A percentile compares a stretch with the other conserved stretches of the same genome.
Conservation (phyloP, 1,140 invertebrate species). For the Drosophila jambulina region DNA sequence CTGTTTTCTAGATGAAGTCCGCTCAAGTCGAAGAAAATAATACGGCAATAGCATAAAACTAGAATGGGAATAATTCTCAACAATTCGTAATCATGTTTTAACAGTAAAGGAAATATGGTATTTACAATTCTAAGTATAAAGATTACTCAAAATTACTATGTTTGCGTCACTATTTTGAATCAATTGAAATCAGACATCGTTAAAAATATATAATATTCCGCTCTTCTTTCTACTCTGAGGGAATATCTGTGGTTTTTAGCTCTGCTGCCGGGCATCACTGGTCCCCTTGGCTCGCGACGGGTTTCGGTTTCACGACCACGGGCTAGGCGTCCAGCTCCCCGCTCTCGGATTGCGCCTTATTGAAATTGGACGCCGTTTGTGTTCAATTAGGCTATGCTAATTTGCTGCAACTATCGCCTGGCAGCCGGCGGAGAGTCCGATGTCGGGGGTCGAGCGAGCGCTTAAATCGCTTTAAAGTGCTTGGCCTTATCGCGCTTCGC, state of each 20-base stretch:
- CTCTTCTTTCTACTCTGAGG: background rate
- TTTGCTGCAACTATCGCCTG: constrained; percentile 55
- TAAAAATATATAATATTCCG: background rate
- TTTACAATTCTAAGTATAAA: no score
- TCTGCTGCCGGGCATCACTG: constrained; percentile 16
- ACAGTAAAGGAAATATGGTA: background rate
- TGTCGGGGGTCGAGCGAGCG: background rate
- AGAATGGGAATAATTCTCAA: no score
- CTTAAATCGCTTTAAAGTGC: constrained; percentile 29
- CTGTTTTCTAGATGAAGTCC: background rate
- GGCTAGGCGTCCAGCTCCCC: constrained; percentile 22
- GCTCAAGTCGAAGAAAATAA: background rate
- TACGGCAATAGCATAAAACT: background rate
- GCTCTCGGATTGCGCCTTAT: constrained; percentile 52
- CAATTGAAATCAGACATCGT: background rate
- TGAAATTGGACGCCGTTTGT: constrained; percentile 81
- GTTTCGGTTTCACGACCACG: constrained; percentile 64
- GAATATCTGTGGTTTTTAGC: background rate
- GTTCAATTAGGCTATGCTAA: constrained; percentile 83
- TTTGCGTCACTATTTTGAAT: background rate
- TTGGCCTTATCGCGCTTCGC: background rate
- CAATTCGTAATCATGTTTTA: background rate
- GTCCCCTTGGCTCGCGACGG: constrained; percentile 14
- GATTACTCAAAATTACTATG: background rate
- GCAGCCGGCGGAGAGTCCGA: background rate